Percentiles rank a stretch among this genome's conserved stretches.
These are phyloP conservation scores for Circaetus gallicus DNA, from an alignment of 2,113 vertebrate species.

Conservation along the genomic window DNA sequence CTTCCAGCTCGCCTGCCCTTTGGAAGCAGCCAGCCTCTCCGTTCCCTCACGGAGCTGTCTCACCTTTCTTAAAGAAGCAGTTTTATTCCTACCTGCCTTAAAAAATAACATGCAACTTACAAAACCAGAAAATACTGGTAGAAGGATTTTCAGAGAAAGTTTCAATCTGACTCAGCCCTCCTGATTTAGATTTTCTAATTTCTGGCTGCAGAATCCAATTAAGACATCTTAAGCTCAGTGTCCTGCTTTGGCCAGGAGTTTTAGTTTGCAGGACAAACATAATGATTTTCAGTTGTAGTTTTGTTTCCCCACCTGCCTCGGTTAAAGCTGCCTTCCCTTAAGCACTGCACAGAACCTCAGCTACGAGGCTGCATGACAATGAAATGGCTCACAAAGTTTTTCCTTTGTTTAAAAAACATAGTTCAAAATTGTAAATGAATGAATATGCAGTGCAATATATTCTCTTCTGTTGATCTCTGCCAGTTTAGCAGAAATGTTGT, in stretches of 20 bases:
- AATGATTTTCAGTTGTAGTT: slow-evolving; percentile 35
- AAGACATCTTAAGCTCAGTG: slow-evolving; percentile 37
- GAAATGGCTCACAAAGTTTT: neutral
- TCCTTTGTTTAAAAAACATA: neutral
- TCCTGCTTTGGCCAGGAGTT: slow-evolving; percentile 33
- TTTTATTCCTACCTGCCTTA: neutral
- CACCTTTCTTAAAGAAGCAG: neutral
- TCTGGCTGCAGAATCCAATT: slow-evolving; percentile 50
- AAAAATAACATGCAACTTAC: neutral
- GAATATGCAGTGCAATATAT: neutral
- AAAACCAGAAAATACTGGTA: neutral
- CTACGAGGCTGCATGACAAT: neutral
- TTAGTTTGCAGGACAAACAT: slow-evolving; percentile 22
- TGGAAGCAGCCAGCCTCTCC: neutral
- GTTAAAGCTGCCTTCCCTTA: slow-evolving; percentile 41
- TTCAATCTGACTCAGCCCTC: slow-evolving; percentile 5
- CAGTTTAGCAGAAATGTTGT: neutral
- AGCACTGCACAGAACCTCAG: neutral
- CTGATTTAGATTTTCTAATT: slow-evolving; percentile 54
- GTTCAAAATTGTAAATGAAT: neutral
- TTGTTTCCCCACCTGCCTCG: neutral
- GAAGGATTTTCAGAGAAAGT: neutral
- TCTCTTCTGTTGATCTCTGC: neutral
- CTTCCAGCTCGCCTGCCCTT: neutral
- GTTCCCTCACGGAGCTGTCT: neutral